Conservation (phyloP, 1,140 invertebrate genomes). For the Calosoma granatense region DNA sequence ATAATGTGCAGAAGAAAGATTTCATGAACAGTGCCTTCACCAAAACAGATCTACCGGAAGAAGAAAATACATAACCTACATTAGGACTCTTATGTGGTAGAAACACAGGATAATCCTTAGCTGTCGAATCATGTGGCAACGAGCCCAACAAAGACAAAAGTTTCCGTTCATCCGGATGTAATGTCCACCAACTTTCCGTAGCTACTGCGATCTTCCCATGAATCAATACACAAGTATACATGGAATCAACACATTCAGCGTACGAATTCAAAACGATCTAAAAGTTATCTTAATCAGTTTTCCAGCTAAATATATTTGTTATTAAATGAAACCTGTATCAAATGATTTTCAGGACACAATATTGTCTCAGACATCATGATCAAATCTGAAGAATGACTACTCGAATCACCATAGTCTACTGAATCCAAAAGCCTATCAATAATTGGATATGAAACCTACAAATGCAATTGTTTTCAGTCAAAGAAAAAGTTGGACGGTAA, state of each 20-base stretch:
- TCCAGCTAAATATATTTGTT: conserved; percentile 8
- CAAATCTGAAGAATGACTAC: conserved; percentile 46
- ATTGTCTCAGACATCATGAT: conserved; percentile 53
- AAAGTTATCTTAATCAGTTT: conserved; percentile 25
- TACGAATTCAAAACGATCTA: conserved; percentile 66
- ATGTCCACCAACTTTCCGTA: conserved; percentile 66
- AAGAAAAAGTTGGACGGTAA: too few species aligned
- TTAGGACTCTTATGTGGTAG: conserved; percentile 72
- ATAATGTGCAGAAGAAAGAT: too few species aligned
- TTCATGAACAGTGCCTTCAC: too few species aligned
- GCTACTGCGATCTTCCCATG: conserved; percentile 65
- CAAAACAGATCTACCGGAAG: too few species aligned
- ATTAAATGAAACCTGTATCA: conserved; percentile 51
- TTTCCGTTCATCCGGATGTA: conserved; percentile 62
- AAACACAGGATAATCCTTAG: conserved; percentile 69
- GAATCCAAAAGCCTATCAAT: conserved; percentile 65
- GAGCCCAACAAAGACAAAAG: conserved; percentile 56
- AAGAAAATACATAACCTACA: conserved; percentile 51
- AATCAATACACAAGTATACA: conserved; percentile 68
- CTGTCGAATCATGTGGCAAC: conserved; percentile 50
- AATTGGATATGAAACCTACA: conserved; percentile 53
- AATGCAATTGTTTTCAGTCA: conserved; percentile 16
- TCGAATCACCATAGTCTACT: conserved; percentile 51
- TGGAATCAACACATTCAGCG: conserved; percentile 61
- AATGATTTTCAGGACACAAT: conserved; percentile 55